Conservation (phyloP, 2,888 invertebrate species). For the Oscheius myriophilus region DNA sequence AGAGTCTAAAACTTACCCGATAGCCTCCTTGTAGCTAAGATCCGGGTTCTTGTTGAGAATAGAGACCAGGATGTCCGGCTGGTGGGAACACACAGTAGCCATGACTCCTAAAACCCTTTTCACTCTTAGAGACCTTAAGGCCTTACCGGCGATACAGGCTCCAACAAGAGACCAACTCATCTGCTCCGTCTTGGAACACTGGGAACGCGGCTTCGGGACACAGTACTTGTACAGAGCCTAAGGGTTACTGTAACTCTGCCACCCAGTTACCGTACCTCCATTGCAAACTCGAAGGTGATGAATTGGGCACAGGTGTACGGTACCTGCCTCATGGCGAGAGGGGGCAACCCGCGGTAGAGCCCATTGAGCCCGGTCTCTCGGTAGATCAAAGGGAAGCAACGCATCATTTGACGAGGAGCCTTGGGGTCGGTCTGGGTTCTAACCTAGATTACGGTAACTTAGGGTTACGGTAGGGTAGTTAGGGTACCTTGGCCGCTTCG, state of each 20-base stretch:
- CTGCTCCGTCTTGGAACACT: slow-evolving; percentile 89
- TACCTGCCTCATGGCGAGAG: slow-evolving; percentile 94
- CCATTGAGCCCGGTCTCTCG: slow-evolving; percentile 13
- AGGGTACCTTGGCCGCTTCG: slow-evolving; percentile 87
- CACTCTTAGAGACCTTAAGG: no score
- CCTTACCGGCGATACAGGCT: slow-evolving; percentile 76
- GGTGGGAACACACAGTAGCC: not conserved
- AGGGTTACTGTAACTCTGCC: no score
- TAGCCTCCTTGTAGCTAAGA: not conserved
- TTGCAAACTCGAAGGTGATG: slow-evolving; percentile 93
- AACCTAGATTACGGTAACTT: slow-evolving; percentile 1
- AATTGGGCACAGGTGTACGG: slow-evolving; percentile 99
- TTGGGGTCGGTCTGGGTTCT: slow-evolving; percentile 30
- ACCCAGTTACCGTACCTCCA: slow-evolving; percentile 76
- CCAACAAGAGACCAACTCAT: slow-evolving; percentile 90
- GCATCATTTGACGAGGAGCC: slow-evolving; percentile 21
- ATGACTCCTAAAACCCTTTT: slow-evolving; percentile 2
- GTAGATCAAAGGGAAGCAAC: slow-evolving; percentile 26
- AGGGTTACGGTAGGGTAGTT: no score
- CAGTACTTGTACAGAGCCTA: slow-evolving; percentile 78
- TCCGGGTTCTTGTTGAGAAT: slow-evolving; percentile 14
- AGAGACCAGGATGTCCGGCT: slow-evolving; percentile 9
- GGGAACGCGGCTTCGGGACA: slow-evolving; percentile 88
- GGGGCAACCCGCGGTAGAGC: slow-evolving; percentile 82
- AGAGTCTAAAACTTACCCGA: not conserved